Evolutionary conservation across 2,888 invertebrate genomes (phyloP).

Genomic region (Sericinus montela): DNA sequence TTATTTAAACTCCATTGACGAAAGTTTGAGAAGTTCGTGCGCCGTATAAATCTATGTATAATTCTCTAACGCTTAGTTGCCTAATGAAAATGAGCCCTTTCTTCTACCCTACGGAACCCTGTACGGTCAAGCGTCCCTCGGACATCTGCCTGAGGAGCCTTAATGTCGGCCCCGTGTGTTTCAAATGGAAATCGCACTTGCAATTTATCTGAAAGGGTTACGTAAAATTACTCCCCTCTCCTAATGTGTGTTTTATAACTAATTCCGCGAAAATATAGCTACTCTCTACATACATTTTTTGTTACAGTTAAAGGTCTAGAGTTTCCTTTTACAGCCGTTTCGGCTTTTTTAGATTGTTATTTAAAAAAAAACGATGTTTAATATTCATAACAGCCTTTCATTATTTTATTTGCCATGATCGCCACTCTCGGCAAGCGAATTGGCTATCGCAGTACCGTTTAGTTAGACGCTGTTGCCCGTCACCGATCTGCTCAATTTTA

Average conservation of each 20-base stretch:
- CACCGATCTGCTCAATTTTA: too few species aligned
- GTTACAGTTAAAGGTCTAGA: too few species aligned
- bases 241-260: conserved; percentile 41
- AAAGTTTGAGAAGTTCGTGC: conserved; percentile 49
- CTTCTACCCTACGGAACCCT: conserved; percentile 43
- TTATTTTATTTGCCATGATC: too few species aligned
- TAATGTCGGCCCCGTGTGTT: conserved; percentile 57
- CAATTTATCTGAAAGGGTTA: conserved; percentile 74
- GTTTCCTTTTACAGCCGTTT: too few species aligned
- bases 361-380: too few species aligned
- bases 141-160: conserved; percentile 47
- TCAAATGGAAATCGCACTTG: conserved; percentile 69
- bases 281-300: neutral
- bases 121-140: conserved; percentile 52
- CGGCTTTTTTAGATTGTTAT: too few species aligned
- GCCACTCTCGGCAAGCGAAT: too few species aligned
- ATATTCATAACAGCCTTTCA: too few species aligned
- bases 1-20: too few species aligned
- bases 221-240: conserved; percentile 46
- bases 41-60: conserved; percentile 62
- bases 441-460: too few species aligned
- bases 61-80: conserved; percentile 52
- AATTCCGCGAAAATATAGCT: conserved; percentile 13
- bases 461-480: too few species aligned
- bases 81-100: conserved; percentile 78